Base-by-base conservation (phyloP, 2,113 vertebrate species). In the Mionectes macconnelli region DNA sequence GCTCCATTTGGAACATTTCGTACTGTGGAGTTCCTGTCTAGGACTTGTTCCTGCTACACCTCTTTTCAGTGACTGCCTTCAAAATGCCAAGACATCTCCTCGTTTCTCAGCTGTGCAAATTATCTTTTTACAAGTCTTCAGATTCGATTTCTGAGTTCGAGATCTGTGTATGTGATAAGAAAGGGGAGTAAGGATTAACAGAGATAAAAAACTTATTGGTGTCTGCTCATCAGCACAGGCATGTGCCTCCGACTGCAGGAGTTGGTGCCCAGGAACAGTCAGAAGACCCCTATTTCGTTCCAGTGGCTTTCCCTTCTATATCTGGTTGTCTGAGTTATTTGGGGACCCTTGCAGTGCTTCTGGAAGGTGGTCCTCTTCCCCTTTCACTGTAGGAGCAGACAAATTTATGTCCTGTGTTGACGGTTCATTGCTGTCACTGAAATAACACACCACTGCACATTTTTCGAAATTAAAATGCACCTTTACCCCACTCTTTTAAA, bases 1-100 rank as follows among this genome's bases (percentile, higher is more conserved):
- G 23, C 20, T 73, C 75, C 56, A 28, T 60, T 89, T 94, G 73
- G 93, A 94, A 96, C 96, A 92, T 75, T 90, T 33, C 72, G 91
- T 96, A 78, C 84, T 17, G 10, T 39, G 21, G 24, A 76, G 35
- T 12, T 17, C 9, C 11, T 75, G 14, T 50, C 59, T 93, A 59
- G 59, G 90, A 31, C 25, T 17, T 81, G 20, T 88, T 93, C 64
- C 56, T 67, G 47, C 24, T 89, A 55, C 64, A 78, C 19, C 37
- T 70, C 45, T 67, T 70, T 67, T 84, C 79, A 84, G 31, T 8
- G n/a, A 31, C 50, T 62, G 10, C 28, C 12, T 66, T 27, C 42
- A 72, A 84, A 90, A 63, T 28, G 6, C 11, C 20, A 60, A 76
- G 24, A 27, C 12, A 5, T 39, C 10, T 63, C 10, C 24, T 83